These are phyloP conservation scores for Ageneiosus marmoratus DNA, from an alignment of 2,113 vertebrate species.

Conservation along the genomic window DNA sequence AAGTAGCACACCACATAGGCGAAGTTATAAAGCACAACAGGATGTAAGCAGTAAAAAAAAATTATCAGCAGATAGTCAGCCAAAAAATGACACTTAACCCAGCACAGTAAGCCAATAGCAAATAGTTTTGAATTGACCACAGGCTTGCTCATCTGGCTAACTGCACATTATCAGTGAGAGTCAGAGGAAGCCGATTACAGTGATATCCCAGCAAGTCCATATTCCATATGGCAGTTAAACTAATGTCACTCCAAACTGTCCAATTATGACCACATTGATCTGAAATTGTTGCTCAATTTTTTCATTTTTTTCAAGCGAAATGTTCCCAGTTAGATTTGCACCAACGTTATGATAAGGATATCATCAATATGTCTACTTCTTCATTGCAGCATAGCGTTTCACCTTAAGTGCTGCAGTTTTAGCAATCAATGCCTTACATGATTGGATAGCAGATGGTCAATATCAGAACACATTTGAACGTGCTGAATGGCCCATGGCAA, in stretches of 20 bases:
- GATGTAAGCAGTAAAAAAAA: neutral
- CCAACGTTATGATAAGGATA: neutral
- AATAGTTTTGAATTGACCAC: neutral
- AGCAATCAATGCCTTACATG: neutral
- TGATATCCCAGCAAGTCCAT: constrained; percentile 6
- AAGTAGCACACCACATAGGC: neutral
- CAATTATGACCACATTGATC: neutral
- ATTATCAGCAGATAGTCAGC: neutral
- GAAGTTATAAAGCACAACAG: neutral
- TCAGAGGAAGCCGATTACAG: neutral
- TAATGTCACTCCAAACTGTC: neutral
- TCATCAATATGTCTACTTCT: neutral
- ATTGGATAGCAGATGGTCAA: constrained; percentile 13
- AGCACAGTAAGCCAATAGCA: neutral
- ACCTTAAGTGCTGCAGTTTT: neutral
- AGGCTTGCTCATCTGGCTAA: constrained; percentile 10
- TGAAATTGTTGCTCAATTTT: neutral
- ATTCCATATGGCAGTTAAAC: constrained; percentile 10
- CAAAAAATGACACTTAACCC: neutral
- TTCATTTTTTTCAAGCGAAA: neutral
- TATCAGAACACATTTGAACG: constrained; percentile 1
- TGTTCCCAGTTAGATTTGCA: neutral
- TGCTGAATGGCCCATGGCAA: neutral
- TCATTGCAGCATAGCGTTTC: neutral
- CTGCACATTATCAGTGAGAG: neutral